Evolutionary conservation across 1,140 invertebrate species (phyloP).

Genomic region (Araneus ventricosus): DNA sequence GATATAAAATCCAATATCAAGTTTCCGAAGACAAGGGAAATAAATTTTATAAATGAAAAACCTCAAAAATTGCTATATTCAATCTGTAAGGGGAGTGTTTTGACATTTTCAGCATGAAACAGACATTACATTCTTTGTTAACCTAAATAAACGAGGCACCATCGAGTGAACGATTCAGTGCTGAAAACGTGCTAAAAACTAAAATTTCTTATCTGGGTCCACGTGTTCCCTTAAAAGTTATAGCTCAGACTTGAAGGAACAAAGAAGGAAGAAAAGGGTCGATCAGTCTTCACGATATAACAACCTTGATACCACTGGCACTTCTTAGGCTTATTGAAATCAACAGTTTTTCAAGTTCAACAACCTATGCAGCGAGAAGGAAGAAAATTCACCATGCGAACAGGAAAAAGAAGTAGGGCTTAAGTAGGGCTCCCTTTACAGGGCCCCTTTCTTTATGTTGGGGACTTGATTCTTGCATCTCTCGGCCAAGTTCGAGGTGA

Average conservation of each 20-base stretch:
- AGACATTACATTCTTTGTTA: no score
- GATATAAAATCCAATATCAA: no score
- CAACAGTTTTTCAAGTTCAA: slow-evolving; percentile 59
- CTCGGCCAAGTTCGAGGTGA: slow-evolving; percentile 65
- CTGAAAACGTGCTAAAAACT: not conserved
- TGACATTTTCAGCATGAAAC: no score
- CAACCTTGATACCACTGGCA: slow-evolving; percentile 16
- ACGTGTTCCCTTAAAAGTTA: not conserved
- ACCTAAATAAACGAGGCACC: no score
- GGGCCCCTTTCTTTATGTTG: not conserved
- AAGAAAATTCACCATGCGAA: not conserved
- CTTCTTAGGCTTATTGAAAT: not conserved
- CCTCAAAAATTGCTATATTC: no score
- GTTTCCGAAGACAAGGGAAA: no score
- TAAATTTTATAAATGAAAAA: no score
- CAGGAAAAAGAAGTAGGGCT: slow-evolving; percentile 46
- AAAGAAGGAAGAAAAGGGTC: not conserved
- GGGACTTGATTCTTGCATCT: slow-evolving; percentile 6
- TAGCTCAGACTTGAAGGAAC: not conserved
- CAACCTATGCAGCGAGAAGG: slow-evolving; percentile 6
- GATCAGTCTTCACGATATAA: not conserved
- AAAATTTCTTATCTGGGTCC: not conserved
- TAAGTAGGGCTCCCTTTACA: not conserved
- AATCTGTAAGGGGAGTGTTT: no score
- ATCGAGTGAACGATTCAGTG: not conserved